phyloP scores from a whole-genome alignment of 1,140 invertebrate species.

The Drusus annulatus region DNA sequence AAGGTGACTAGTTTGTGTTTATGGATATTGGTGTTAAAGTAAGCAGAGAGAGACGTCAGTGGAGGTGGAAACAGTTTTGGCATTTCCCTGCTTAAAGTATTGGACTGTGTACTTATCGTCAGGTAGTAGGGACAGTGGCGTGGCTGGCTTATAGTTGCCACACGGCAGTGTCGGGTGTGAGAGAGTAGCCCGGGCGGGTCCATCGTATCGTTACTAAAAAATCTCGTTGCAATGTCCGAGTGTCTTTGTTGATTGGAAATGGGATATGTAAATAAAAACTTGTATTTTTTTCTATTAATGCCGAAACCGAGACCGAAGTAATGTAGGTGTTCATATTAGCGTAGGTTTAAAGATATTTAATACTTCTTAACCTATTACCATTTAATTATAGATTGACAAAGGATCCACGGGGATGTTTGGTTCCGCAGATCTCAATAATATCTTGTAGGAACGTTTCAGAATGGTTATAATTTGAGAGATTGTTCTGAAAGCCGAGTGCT shows the following conservation, averaged over 20 bases:
- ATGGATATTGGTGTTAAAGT: slow-evolving; percentile 28
- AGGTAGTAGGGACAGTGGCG: not conserved
- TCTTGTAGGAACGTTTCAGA: slow-evolving; percentile 42
- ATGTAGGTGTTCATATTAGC: slow-evolving; percentile 57
- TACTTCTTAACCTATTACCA: slow-evolving; percentile 45
- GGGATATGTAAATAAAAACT: slow-evolving; percentile 57
- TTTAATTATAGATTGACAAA: not conserved
- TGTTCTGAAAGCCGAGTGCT: slow-evolving; percentile 50
- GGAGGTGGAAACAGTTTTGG: slow-evolving; percentile 24
- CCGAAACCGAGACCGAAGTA: slow-evolving; percentile 45
- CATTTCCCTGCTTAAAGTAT: slow-evolving; percentile 22
- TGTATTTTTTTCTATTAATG: slow-evolving; percentile 57
- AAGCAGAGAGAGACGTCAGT: not conserved
- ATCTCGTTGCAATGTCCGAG: slow-evolving; percentile 50
- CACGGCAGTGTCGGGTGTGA: not conserved
- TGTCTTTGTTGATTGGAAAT: slow-evolving; percentile 59
- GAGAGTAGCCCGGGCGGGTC: slow-evolving; percentile 8
- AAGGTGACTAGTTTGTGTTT: slow-evolving; percentile 39
- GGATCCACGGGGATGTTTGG: slow-evolving; percentile 13
- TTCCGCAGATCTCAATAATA: slow-evolving; percentile 53
- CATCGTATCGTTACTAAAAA: slow-evolving; percentile 37
- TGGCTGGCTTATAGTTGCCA: not conserved
- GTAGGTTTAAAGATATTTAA: slow-evolving; percentile 51
- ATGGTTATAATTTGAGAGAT: slow-evolving; percentile 33
- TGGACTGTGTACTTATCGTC: slow-evolving; percentile 3